Evolutionary conservation across 2,797 vertebrate genomes (phyloP).

Genomic region (Diplodus puntazzo): DNA sequence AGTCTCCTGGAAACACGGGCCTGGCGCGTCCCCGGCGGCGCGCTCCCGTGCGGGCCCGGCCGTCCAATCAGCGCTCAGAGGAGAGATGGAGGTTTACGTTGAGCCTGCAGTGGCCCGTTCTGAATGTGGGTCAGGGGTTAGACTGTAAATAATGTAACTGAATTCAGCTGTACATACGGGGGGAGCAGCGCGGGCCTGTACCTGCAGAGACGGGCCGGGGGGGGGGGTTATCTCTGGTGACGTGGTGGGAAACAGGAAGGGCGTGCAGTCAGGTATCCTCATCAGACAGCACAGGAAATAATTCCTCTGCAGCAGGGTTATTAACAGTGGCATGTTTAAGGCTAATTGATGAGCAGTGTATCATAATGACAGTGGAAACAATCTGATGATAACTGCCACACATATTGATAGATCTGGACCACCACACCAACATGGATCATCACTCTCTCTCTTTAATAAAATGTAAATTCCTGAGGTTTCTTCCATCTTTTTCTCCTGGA

Average conservation of each 20-base stretch:
- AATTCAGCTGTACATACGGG: background rate
- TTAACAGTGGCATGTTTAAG: too few species aligned
- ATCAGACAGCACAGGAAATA: background rate
- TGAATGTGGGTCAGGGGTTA: constrained; percentile 81
- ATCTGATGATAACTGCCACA: background rate
- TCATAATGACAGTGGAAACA: background rate
- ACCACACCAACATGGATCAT: too few species aligned
- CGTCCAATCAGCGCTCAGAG: constrained; percentile 73
- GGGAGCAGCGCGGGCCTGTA: background rate
- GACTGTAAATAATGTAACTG: constrained; percentile 58
- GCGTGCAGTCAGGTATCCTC: background rate
- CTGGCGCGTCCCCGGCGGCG: constrained; percentile 54
- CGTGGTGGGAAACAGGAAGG: background rate
- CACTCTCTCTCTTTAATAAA: too few species aligned
- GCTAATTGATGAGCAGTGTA: too few species aligned
- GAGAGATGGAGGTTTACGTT: constrained; percentile 57
- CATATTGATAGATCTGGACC: too few species aligned
- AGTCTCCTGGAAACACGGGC: constrained; percentile 81
- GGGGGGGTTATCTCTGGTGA: background rate
- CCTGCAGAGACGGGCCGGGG: background rate
- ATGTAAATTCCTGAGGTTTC: too few species aligned
- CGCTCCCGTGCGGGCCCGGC: constrained; percentile 36
- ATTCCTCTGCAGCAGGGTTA: too few species aligned
- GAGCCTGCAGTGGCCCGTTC: constrained; percentile 58
- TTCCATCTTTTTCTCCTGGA: too few species aligned